These are phyloP conservation scores for Platycnemis pennipes DNA, from an alignment of 2,888 invertebrate genomes.

Conservation along the genomic window DNA sequence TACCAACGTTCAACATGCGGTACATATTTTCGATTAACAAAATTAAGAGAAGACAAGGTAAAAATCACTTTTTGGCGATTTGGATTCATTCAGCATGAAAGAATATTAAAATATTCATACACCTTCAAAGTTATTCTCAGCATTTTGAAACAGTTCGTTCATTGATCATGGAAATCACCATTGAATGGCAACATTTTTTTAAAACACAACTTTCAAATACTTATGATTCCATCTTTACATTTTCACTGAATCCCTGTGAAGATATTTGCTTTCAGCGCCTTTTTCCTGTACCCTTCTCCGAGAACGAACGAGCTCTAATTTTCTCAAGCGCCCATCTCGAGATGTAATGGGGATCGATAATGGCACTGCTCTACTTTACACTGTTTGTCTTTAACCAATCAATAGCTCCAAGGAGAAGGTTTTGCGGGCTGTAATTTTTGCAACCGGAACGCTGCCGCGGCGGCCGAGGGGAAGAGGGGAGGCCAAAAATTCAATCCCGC, in stretches of 20 bases:
- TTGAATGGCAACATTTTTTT: no score
- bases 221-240: neutral
- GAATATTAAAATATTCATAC: no score
- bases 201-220: no score
- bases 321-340: slow-evolving; percentile 8
- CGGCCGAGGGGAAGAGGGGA: neutral
- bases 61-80: no score
- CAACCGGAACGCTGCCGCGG: neutral
- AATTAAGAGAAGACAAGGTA: no score
- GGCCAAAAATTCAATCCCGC: neutral
- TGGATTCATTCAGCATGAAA: no score
- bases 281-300: neutral
- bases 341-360: neutral
- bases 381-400: slow-evolving; percentile 5
- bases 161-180: no score
- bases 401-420: neutral
- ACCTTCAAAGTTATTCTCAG: no score
- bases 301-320: neutral
- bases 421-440: neutral
- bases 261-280: neutral
- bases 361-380: neutral
- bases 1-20: no score
- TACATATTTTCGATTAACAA: no score
- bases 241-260: neutral
- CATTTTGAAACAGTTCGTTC: no score